These are phyloP conservation scores for Graphium colonna DNA, from an alignment of 2,888 invertebrate species.

Conservation along the genomic window DNA sequence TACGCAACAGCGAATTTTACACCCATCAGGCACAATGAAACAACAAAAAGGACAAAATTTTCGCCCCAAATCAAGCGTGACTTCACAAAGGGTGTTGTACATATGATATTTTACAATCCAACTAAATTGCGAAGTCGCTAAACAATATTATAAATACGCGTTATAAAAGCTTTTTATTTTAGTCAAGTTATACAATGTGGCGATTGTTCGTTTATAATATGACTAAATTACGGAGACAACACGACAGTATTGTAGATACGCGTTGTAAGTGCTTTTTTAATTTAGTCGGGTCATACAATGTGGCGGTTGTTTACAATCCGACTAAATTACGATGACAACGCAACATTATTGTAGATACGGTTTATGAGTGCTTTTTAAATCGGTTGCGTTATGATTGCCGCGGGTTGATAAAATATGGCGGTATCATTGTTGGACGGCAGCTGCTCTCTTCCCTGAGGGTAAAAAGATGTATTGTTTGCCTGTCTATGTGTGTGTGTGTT, in stretches of 20 bases:
- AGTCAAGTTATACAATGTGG: conserved; percentile 53
- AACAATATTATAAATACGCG: conserved; percentile 4
- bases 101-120: conserved; percentile 48
- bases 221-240: too few species aligned
- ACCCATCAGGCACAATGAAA: conserved; percentile 66
- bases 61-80: conserved; percentile 74
- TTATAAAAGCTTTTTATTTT: neutral
- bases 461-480: conserved; percentile 59
- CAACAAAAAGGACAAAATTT: conserved; percentile 76
- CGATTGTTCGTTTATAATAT: too few species aligned
- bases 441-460: conserved; percentile 74
- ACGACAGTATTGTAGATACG: too few species aligned
- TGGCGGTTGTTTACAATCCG: too few species aligned
- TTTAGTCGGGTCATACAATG: conserved; percentile 49
- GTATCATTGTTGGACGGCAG: conserved; percentile 78
- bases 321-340: too few species aligned
- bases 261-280: too few species aligned
- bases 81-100: conserved; percentile 68
- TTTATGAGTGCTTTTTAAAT: too few species aligned
- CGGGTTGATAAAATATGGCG: conserved; percentile 68
- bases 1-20: conserved; percentile 54
- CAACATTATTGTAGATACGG: too few species aligned
- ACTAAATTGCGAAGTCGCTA: conserved; percentile 37
- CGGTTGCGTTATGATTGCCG: conserved; percentile 47
- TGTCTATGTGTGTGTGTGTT: neutral